A percentile compares a stretch with the other conserved stretches of the same genome.
Conservation (phyloP, 2,113 vertebrate genomes). For the Trematomus loennbergii region DNA sequence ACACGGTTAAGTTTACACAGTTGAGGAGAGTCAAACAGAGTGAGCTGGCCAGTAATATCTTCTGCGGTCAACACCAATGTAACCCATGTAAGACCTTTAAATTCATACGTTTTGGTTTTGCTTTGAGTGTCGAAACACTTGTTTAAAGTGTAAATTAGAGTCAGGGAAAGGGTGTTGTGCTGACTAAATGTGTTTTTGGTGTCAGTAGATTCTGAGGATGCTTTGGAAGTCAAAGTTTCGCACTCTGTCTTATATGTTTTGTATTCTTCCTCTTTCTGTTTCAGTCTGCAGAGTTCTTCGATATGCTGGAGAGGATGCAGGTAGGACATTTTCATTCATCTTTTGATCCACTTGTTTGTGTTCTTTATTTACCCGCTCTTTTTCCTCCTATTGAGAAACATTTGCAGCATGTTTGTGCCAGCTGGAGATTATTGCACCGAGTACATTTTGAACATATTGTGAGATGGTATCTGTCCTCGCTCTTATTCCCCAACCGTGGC, state of each 20-base stretch:
- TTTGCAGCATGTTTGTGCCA: not conserved
- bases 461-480: not conserved
- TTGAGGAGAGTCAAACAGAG: not conserved
- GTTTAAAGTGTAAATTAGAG: constrained; percentile 28
- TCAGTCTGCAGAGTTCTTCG: constrained; percentile 98
- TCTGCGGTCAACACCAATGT: constrained; percentile 16
- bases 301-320: constrained; percentile 99
- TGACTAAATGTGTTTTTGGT: constrained; percentile 3
- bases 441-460: not conserved
- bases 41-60: not conserved
- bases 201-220: not conserved
- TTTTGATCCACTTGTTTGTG: not conserved
- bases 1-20: constrained; percentile 34
- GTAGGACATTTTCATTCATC: constrained; percentile 75
- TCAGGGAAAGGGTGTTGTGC: not conserved
- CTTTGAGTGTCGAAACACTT: constrained; percentile 5
- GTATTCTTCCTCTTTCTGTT: constrained; percentile 44
- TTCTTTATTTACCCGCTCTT: not conserved
- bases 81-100: constrained; percentile 21
- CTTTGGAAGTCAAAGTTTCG: not conserved
- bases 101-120: constrained; percentile 10
- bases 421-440: not conserved
- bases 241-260: not conserved
- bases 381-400: not conserved
- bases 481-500: not conserved